Base-by-base conservation (phyloP, 2,888 invertebrate species). In the Diplazon laetatorius region DNA sequence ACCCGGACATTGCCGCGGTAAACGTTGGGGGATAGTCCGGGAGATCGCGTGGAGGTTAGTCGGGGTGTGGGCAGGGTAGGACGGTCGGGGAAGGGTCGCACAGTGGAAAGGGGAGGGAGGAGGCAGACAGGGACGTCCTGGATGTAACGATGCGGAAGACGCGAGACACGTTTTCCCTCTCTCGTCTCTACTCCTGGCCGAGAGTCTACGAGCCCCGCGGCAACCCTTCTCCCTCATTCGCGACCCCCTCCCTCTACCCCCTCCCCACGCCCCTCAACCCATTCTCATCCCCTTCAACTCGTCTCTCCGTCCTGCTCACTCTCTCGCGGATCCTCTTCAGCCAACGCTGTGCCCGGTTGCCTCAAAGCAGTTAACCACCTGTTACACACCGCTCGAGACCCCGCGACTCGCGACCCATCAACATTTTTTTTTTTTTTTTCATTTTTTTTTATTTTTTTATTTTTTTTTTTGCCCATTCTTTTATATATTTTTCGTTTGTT, bases 351-450 rank as follows among this genome's bases (percentile, higher is more conserved):
- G 82, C 78, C 78, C n/a, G n/a, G 78, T 78, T 84, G 85, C 87
- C 87, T 88, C 86, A 87, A 86, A 87, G 85, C 85, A 86, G 86
- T 88, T 87, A 88, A 88, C 89, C 89, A 89, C 89, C 88, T 89
- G 88, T 89, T 89, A 89, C 88, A 85, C 84, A 79, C 77, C 57
- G 83, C 83, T 84, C 83, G 81, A 55, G 22, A n/a, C n/a, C 84
- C 78, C 81, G 57, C 74, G 42, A 63, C 82, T 79, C 74, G 52
- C 63, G 57, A 72, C 73, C 60, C 59, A 62, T 52, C 63, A 22
- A 55, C 66, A 72, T 30, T 77, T 46, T 76, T 71, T 59, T 59
- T 57, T 57, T 55, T 59, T 83, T 82, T 78, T n/a, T 6, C 2
- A 30, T 5, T 30, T 30, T 62, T 70, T 74, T 30, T 77, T 52